Conservation (phyloP, 2,797 vertebrate species). For the Acestrorhynchus altus region DNA sequence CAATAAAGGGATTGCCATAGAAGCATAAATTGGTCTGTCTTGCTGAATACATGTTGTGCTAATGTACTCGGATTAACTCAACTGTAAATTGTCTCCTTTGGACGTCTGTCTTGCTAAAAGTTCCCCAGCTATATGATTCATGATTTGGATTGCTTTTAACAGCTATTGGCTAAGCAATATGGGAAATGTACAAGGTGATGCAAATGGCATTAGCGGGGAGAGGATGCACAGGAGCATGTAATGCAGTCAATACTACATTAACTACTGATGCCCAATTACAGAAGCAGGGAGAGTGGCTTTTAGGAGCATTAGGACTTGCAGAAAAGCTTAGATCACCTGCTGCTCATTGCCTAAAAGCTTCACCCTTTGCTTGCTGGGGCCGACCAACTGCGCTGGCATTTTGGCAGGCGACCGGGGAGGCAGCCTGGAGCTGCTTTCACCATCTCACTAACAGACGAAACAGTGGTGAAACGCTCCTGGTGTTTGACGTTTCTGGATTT, state of each 20-base stretch:
- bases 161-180: constrained; percentile 99
- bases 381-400: constrained; percentile 79
- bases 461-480: constrained; percentile 74
- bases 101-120: constrained; percentile 98
- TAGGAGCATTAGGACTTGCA: constrained; percentile 99
- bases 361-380: constrained; percentile 96
- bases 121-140: constrained; percentile 99
- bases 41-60: constrained; percentile 94
- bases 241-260: constrained; percentile 99
- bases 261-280: constrained; percentile 99
- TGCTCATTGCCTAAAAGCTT: constrained; percentile 99
- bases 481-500: constrained; percentile 74
- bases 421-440: constrained; percentile 56
- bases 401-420: constrained; percentile 68
- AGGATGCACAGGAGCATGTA: constrained; percentile 99
- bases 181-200: constrained; percentile 99
- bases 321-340: constrained; percentile 99
- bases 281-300: constrained; percentile 99
- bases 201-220: constrained; percentile 99
- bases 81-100: constrained; percentile 99
- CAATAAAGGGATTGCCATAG: constrained; percentile 88
- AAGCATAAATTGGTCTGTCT: constrained; percentile 98
- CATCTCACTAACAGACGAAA: constrained; percentile 55
- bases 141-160: constrained; percentile 99
- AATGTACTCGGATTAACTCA: constrained; percentile 99